These are phyloP conservation scores for Micronycteris hirsuta DNA, from an alignment of 2,113 vertebrate genomes.

Conservation along the genomic window DNA sequence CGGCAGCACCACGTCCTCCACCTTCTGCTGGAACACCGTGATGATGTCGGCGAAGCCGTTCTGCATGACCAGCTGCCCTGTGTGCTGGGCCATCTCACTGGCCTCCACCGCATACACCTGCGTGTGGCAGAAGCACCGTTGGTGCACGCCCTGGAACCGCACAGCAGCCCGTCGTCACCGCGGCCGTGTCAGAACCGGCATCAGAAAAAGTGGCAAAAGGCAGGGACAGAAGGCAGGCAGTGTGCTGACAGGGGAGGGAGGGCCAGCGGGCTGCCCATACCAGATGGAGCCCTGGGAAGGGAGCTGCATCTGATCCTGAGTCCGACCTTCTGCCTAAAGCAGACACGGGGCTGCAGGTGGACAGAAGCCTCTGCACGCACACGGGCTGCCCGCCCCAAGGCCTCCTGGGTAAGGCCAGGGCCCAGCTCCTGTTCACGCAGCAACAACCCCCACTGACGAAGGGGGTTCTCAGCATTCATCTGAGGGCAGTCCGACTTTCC, in stretches of 20 bases:
- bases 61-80: conserved; percentile 81
- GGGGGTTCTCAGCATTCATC: background rate
- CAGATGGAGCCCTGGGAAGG: fast-evolving
- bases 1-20: conserved; percentile 82
- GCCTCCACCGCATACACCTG: conserved; percentile 88
- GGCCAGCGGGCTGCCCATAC: background rate
- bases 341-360: background rate
- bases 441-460: background rate
- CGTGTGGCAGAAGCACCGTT: fast-evolving
- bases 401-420: background rate
- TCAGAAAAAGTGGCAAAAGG: fast-evolving
- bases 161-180: fast-evolving
- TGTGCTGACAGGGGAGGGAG: fast-evolving
- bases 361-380: background rate
- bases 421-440: fast-evolving
- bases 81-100: conserved; percentile 85
- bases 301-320: no score
- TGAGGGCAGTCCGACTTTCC: fast-evolving
- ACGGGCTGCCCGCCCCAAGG: background rate
- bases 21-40: conserved; percentile 82
- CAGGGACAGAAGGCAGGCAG: background rate
- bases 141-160: fast-evolving
- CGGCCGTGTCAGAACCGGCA: background rate
- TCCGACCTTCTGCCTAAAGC: background rate
- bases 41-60: conserved; percentile 81